Evolutionary conservation across 2,888 invertebrate species (phyloP), one percentile per base, ranked within the genome.

Genomic region (Lepidocyrtoides sp.): DNA sequence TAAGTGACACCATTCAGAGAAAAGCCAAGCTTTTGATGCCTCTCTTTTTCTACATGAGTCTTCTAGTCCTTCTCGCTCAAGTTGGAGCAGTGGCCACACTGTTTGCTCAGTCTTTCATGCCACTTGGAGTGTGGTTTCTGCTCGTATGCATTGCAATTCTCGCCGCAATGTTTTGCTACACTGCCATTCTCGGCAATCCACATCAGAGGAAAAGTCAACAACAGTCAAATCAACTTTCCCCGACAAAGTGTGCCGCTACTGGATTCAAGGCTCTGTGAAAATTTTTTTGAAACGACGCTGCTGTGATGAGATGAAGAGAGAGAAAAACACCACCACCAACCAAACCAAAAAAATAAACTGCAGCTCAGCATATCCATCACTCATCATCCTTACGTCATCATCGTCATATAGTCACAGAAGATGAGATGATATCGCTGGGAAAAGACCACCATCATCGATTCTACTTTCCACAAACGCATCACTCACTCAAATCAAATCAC

Each of bases 11-110:
- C 29, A 69, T 93, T 54, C 93, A 93, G 72, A 92, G 81, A 89
- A 91, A 92, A 77, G 82, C 92, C 3, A 88, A 72, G 29, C 91
- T 91, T 17, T 75, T 94, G 29, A 89, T 94, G 32, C 93, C 93
- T 17, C 51, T 94, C 60, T 60, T 93, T 23, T 75, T 94, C 75
- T 94, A 94, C 89, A 79, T 92, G 92, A 93, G 93, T 89, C 93
- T 94, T 91, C 93, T 94, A 92, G 93, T 94, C 92, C 87, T 93
- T 36, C 92, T 92, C 60, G 84, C 93, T 29, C 94, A 94, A 91
- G 91, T 92, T 20, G 85, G 48, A 32, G 93, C 91, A 36, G 91
- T 94, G 51, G 36, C 93, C 57, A 81, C 88, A 57, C 89, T 94
- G 60, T 91, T 94, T 57, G 69, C 92, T 44, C 84, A 75, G 72